Evolutionary conservation across 2,888 invertebrate genomes (phyloP), one percentile per base, ranked within the genome.

Genomic region (Ernsta delagoae): DNA sequence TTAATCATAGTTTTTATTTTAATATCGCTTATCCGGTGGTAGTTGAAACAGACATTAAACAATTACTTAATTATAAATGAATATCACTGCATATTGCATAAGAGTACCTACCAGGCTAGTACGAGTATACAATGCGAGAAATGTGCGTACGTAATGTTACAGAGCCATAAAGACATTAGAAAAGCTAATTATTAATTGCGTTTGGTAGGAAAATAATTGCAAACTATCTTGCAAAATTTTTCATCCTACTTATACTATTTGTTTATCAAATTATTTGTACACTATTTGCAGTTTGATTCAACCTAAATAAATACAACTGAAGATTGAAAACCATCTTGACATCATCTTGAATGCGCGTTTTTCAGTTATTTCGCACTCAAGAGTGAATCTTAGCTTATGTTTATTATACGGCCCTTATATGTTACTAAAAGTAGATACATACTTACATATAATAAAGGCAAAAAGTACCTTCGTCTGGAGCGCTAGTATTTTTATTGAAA

Each of bases 111-210:
- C 63, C 68, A 5, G 31, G 31, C 31, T 31, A 31, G 31, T 31
- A 71, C 31, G 2, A 31, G 31, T 31, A 71, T 56, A 64, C 50
- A 62, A 73, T 66, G 71, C 63, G 70, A 74, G 70, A 72, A 74
- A 71, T 31, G 31, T 31, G 3, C 73, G 70, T 65, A 61, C 66
- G 71, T 68, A 41, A 65, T 59, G 61, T 67, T 54, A 54, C 65
- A 48, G 66, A 43, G 61, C 60, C 63, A 59, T 63, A 62, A 48
- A 41, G 50, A 36, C 24, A 39, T 50, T 31, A 50, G 50, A 16
- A 50, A 12, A 12, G 16, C 12, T 50, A 16, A 12, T 31, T 31
- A 4, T 4, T 50, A 16, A 12, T 31, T 31, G 31, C 3, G 31
- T 31, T 31, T 31, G 31, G 31, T 31, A 31, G 31, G 31, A 31